These are phyloP conservation scores for Spatulosminthurus flaviceps DNA, from an alignment of 2,888 invertebrate genomes.

Conservation along the genomic window DNA sequence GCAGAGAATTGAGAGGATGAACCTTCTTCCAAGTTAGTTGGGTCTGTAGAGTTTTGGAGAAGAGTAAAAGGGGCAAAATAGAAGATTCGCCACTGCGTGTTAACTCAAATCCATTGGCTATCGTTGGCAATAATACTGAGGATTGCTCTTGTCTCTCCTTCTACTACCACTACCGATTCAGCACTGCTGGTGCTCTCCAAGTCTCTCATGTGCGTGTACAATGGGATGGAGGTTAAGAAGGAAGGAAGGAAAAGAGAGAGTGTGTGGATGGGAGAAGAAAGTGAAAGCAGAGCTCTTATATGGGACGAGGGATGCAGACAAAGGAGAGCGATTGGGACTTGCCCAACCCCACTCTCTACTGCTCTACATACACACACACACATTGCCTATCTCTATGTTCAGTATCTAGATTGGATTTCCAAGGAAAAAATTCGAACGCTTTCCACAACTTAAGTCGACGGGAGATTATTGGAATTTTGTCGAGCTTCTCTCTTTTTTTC, in stretches of 20 bases:
- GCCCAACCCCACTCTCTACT: too few species aligned
- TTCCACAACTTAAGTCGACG: conserved; percentile 26
- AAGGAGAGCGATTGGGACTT: too few species aligned
- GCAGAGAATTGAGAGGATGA: too few species aligned
- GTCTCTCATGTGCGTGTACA: too few species aligned
- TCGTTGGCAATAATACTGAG: conserved; percentile 9
- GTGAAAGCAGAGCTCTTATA: too few species aligned
- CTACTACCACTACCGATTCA: too few species aligned
- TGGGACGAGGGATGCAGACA: too few species aligned
- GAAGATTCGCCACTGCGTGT: background rate
- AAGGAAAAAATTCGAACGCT: conserved; percentile 23
- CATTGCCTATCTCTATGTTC: background rate
- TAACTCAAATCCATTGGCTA: conserved; percentile 14
- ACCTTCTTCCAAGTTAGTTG: too few species aligned
- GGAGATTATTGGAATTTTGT: conserved; percentile 29
- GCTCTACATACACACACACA: too few species aligned
- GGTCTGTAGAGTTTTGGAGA: too few species aligned
- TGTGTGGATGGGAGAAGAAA: too few species aligned
- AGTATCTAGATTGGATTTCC: conserved; percentile 25
- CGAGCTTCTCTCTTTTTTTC: background rate
- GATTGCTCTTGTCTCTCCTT: background rate
- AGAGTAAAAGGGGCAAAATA: background rate
- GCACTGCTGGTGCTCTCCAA: too few species aligned
- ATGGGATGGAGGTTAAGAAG: background rate
- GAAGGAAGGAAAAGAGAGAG: background rate